Conservation (phyloP, 2,797 vertebrate species). For the Tokudaia tokunoshimensis region DNA sequence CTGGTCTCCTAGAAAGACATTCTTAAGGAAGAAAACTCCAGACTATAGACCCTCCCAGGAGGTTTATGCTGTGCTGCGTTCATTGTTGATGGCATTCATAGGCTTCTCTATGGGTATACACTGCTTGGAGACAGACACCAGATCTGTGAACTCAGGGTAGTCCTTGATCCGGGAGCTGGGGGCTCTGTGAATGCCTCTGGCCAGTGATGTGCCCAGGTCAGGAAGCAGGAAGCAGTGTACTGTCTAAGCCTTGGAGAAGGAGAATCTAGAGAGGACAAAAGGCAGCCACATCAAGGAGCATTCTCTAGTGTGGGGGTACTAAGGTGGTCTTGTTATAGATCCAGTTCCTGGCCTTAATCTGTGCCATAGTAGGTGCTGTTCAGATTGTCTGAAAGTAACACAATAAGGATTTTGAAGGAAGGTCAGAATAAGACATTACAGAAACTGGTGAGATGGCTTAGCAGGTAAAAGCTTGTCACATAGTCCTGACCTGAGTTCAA, state of each 20-base stretch:
- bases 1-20: background rate
- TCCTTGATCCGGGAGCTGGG: background rate
- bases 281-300: background rate
- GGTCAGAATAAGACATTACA: background rate
- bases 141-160: background rate
- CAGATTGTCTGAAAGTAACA: background rate
- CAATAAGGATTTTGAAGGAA: background rate
- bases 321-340: fast-evolving
- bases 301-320: fast-evolving
- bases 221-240: background rate
- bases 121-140: background rate
- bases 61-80: fast-evolving
- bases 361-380: background rate
- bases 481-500: background rate
- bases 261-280: background rate
- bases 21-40: background rate
- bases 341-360: background rate
- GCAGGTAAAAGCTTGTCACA: background rate
- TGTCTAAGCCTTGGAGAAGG: too few relatives aligned
- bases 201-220: background rate
- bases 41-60: background rate
- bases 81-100: fast-evolving
- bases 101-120: fast-evolving
- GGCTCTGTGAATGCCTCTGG: background rate
- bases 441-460: too few relatives aligned